These are phyloP conservation scores for Agelas oroides DNA, from an alignment of 37 sponge, comb jelly and placozoan species.

Conservation along the genomic window DNA sequence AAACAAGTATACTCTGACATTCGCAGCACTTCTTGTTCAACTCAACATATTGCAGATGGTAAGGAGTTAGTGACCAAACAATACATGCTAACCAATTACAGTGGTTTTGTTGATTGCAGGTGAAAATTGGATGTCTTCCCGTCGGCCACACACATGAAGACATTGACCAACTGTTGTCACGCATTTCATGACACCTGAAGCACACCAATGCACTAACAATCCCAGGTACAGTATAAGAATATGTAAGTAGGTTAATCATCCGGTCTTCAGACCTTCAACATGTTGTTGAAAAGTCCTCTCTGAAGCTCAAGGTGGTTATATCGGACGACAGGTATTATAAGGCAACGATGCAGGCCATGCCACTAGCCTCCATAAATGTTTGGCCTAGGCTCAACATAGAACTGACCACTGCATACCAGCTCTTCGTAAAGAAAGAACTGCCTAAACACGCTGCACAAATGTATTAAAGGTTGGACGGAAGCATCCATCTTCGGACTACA, in stretches of 20 bases:
- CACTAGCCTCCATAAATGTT: no score
- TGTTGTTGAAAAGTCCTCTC: not conserved
- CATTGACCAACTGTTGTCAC: constrained; percentile 30
- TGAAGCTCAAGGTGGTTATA: not conserved
- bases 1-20: not conserved
- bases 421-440: no score
- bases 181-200: not conserved
- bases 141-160: constrained; percentile 51
- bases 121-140: constrained; percentile 9
- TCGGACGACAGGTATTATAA: no score
- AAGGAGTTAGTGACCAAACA: not conserved
- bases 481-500: no score
- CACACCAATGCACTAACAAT: not conserved
- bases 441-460: no score
- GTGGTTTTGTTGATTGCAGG: not conserved
- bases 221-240: not conserved
- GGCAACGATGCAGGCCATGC: no score
- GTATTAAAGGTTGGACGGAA: no score
- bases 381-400: no score
- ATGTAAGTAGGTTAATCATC: no score
- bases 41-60: not conserved
- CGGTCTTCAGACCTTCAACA: not conserved
- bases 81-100: not conserved
- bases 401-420: no score
- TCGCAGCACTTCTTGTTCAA: not conserved